Base-by-base conservation (phyloP, 2,797 vertebrate genomes). In the Molothrus aeneus region DNA sequence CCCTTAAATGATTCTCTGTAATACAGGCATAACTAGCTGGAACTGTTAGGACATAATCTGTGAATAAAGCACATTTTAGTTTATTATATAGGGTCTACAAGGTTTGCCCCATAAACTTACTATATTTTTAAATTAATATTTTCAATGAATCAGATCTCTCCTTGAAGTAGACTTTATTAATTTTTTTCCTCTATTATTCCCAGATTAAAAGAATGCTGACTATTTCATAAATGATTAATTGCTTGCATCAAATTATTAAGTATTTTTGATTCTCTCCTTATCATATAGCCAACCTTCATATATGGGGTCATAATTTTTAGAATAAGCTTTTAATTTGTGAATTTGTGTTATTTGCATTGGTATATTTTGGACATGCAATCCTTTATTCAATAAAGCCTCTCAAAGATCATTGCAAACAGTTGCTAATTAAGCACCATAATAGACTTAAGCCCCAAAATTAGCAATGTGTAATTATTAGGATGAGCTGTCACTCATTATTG, bases 371-470 rank as follows among this genome's bases (percentile, higher is more conserved):
- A 57, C 26, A 66, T 68, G 61, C 53, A 45, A 78, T 81, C 40
- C 16, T 89, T 87, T 86, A 64, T 85, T 93, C 59, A 91, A 38
- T 86, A 86, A 94, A 91, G 20, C 11, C 7, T 83, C 66, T 72
- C 79, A 75, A 68, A 80, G 16, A 86, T 66, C 32, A 61, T 71
- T 85, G 31, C 47, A 92, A 95, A 86, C 21, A 14, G 69, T 92
- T 66, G 29, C 32, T 92, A 93, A 94, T 88, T 93, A 95, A 87
- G 9, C 64, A 80, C 50, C 32, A 36, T 51, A 86, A 87, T 31
- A 83, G 20, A 66, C 69, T 88, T 93, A 77, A 83, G 13, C 36
- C 50, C 50, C 42, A 86, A 90, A 95, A 95, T 90, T 73, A 73
- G 7, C 71, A 68, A 53, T 57, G 73, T 82, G 10, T 28, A 89